phyloP scores from a whole-genome alignment of 2,797 vertebrate genomes.

The Tragopan temminckii region DNA sequence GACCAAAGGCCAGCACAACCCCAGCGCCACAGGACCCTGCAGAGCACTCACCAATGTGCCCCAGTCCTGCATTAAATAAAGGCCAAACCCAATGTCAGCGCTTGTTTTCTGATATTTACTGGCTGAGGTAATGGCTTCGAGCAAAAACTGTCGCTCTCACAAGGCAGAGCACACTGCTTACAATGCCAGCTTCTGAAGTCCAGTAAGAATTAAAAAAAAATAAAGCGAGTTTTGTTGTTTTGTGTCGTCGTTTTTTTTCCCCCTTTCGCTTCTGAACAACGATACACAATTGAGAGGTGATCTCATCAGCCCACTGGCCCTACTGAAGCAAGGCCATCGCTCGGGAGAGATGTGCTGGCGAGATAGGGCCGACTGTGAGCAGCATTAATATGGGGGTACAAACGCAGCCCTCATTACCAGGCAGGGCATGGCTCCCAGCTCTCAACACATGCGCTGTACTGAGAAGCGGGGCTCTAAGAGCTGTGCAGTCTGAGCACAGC shows the following conservation, averaged over 20 bases:
- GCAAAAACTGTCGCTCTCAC: not conserved
- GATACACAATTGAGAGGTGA: conserved; percentile 76
- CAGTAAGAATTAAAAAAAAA: conserved; percentile 37
- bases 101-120: not conserved
- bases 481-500: not conserved
- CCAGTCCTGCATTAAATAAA: not conserved
- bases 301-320: conserved; percentile 74
- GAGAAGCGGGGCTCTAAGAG: conserved; percentile 40
- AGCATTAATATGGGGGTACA: conserved; percentile 5
- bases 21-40: not conserved
- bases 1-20: rapidly evolving
- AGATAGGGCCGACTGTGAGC: conserved; percentile 50
- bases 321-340: conserved; percentile 51
- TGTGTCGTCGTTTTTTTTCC: conserved; percentile 2
- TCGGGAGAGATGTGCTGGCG: conserved; percentile 73
- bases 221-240: conserved; percentile 57
- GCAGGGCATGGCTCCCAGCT: conserved; percentile 68
- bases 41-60: rapidly evolving
- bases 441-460: conserved; percentile 4
- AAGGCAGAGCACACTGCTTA: conserved; percentile 20
- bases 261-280: not conserved
- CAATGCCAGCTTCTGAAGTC: conserved; percentile 49
- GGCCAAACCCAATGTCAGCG: not conserved
- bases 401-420: conserved; percentile 72
- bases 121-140: conserved; percentile 50